Base-by-base conservation (phyloP, 37 sponge, comb jelly and placozoan species). In the Cladorhizidae sp. region DNA sequence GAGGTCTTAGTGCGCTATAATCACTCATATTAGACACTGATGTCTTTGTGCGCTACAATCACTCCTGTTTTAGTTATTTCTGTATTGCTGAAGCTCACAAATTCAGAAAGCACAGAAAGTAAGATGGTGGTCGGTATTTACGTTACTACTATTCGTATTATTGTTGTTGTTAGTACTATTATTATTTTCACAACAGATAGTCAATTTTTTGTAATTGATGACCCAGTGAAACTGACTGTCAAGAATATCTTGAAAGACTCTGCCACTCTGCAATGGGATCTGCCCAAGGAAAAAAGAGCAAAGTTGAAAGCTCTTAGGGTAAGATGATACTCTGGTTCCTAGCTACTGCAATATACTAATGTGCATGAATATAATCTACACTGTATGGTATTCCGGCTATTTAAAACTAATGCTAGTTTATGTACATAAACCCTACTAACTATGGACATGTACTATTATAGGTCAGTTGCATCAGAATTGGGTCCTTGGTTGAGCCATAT, bases 401-500 rank as follows among this genome's bases (percentile, higher is more conserved):
- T 20, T 12, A 20, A 54, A 20, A 17, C 12, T 54, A 54, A 54
- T 54, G 17, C 55, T 54, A 17, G 55, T 54, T 20, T 54, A 17
- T 17, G 17, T 12, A 54, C 17, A 54, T 20, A 17, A 54, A 54
- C 17, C 55, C 17, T 54, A 54, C 12, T 54, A 20, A 17, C 55
- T 20, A 54, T n/a, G n/a, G n/a, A n/a, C n/a, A n/a, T n/a, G n/a
- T n/a, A n/a, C n/a, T n/a, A 28, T 59, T 59, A 18, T 11, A 65
- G 67, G 67, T 65, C 11, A 65, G 32, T 12, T 65, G 67, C 31
- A 35, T 36, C 2, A 18, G 33, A 31, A 36, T 65, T 17, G 32
- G 35, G 32, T 65, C 67, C 17, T 33, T 65, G 67, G 35, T 65
- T 65, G 67, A 65, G 7, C 67, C 67, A 17, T 25, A 65, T 65